Percentiles rank a stretch among this genome's conserved stretches.
phyloP scores from a whole-genome alignment of 2,888 invertebrate species.

The Tromatobia lineatoria region DNA sequence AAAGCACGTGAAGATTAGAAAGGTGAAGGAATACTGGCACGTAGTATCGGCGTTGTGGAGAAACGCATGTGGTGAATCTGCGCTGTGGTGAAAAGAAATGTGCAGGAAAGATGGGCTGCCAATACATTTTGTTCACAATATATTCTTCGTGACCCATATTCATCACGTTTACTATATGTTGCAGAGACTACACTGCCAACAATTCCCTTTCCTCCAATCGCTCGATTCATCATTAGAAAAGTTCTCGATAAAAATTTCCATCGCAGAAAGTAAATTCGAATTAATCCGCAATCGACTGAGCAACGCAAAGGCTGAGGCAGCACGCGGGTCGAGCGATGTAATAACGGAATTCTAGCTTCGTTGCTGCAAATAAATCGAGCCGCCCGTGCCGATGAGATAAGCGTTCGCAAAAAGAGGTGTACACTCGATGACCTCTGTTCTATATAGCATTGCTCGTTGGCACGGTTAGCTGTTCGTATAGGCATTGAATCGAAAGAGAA shows the following conservation, averaged over 20 bases:
- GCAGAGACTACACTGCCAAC: neutral
- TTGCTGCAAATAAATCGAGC: slow-evolving; percentile 48
- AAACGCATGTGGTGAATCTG: no score
- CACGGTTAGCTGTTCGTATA: slow-evolving; percentile 1
- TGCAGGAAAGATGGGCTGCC: no score
- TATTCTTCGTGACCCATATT: no score
- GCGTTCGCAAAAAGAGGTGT: slow-evolving; percentile 20
- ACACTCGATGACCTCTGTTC: slow-evolving; percentile 7
- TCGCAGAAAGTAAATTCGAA: slow-evolving; percentile 49
- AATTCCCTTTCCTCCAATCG: neutral
- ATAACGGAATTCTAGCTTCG: slow-evolving; percentile 47
- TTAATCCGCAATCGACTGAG: slow-evolving; percentile 59
- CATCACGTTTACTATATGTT: no score
- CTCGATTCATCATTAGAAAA: neutral
- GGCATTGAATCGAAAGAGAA: slow-evolving; percentile 48
- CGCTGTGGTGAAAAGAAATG: no score
- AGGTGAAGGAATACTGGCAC: no score
- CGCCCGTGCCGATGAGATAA: slow-evolving; percentile 52
- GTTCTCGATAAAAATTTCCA: slow-evolving; percentile 13
- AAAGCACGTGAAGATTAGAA: no score
- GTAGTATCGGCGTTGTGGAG: no score
- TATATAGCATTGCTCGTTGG: slow-evolving; percentile 15
- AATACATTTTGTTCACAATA: no score
- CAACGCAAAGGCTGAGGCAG: slow-evolving; percentile 12
- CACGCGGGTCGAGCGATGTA: slow-evolving; percentile 26